Base-by-base conservation (phyloP, 2,888 invertebrate genomes). In the Dynastes grantii region DNA sequence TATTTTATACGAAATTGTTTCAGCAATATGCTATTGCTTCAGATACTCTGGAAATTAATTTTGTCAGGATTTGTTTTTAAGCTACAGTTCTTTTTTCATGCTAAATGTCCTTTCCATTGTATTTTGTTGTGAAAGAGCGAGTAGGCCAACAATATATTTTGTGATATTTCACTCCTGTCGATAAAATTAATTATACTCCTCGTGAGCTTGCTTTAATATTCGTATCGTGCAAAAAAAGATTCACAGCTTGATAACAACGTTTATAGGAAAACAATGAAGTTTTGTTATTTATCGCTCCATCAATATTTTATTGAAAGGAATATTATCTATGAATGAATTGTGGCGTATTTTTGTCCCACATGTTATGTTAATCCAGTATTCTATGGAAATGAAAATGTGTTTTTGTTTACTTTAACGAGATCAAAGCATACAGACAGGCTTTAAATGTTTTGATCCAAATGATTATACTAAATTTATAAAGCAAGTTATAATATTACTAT, bases 221-320 rank as follows among this genome's bases (percentile, higher is more conserved):
- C 55, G 8, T 58, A 58, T 58, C 22, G 22, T 58, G 22, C n/a
- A 58, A 45, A 45, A 45, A 58, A 67, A 22, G 45, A 67, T 40
- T 67, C 45, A 49, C 2, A 22, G 45, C n/a, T 37, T 22, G 65
- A 65, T 67, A 67, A 67, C 55, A 22, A 8, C 40, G 9, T 22
- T 40, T 37, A 67, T 67, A 16, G 65, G 16, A 45, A 67, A 67
- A 45, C 65, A 67, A 67, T 16, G 16, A 65, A 8, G 11, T 22
- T 67, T 67, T 45, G 45, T 67, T 67, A 65, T 45, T 40, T 65
- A 67, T 67, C 40, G 22, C 40, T 3, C 16, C 6, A 11, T 67
- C 45, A 6, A 1, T 22, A n/a, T 45, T 67, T 67, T 45, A 67
- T 45, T 67, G 45, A 67, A 67, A 22, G 63, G 5, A 29, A 13